Evolutionary conservation across 2,113 vertebrate genomes (phyloP), one percentile per base, ranked within the genome.

Genomic region (Phalacrocorax carbo): DNA sequence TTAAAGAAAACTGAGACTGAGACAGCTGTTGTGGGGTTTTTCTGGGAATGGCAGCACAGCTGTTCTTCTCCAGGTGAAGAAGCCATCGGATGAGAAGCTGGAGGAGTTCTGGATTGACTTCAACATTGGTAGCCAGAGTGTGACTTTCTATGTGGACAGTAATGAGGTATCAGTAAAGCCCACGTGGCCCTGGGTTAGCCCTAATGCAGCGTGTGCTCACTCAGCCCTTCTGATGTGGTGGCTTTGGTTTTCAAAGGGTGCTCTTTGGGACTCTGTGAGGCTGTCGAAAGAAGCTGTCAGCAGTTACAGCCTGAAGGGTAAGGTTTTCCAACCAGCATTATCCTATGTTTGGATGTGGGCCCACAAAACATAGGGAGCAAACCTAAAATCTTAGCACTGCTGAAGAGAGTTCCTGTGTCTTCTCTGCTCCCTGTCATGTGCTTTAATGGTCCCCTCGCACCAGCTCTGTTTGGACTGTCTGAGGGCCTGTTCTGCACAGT

Each of bases 101-200:
- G 98, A 99, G 21, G 78, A 98, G 58, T 99, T 99, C 94, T 99
- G 99, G 99, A 98, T 99, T 4, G 99, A 99, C 84, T 99, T 99
- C 86, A 99, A 99, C 8, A 9, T 95, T 1, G 98, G 98, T 48
- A 99, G 98, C 68, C 98, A 97, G 73, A 98, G 98, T n/a, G 96
- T 99, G 77, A 99, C 98, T 85, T 99, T 99, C 97, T 99, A 99
- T 32, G 97, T 99, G 48, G 96, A 99, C 30, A 98, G 97, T 36
- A 93, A 86, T 3, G 97, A 99, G 98, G 99, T 99, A 97, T 96
- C 64, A 60, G 15, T 11, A 52, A 61, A 71, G 27, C 40, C n/a
- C 14, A 9, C 1, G 9, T 58, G 16, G 48, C 49, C 64, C 72
- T 72, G 55, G 13, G 23, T 58, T 71, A 58, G 27, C 27, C 27